Percentiles rank a stretch among this genome's conserved stretches.
These are phyloP conservation scores for Rhyacichthys aspro DNA, from an alignment of 2,797 vertebrate species.

Conservation along the genomic window DNA sequence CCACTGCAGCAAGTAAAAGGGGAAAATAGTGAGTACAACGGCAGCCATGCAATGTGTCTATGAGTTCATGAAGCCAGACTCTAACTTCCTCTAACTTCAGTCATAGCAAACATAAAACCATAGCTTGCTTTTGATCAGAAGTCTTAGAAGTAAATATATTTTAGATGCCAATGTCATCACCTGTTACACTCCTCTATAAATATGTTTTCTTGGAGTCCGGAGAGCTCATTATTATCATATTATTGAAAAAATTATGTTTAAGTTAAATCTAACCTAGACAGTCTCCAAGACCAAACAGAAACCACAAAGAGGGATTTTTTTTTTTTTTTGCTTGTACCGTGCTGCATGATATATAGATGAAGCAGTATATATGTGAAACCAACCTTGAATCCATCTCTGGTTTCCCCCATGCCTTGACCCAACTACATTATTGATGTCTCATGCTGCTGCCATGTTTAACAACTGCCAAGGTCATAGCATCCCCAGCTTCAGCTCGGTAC, in stretches of 20 bases:
- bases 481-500: conserved; percentile 25
- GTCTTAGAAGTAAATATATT: no score
- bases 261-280: no score
- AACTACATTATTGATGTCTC: conserved; percentile 61
- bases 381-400: conserved; percentile 27
- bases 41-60: no score
- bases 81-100: no score
- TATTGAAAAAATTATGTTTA: no score
- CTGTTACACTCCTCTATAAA: no score
- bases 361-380: conserved; percentile 22
- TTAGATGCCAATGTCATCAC: no score
- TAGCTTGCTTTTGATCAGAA: no score
- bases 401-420: conserved; percentile 44
- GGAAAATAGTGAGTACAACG: background rate
- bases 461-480: conserved; percentile 29
- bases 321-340: conserved; percentile 23
- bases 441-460: conserved; percentile 34
- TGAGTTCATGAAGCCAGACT: no score
- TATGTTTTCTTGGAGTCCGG: no score
- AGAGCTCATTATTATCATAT: no score
- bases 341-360: conserved; percentile 4
- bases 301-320: conserved; percentile 3
- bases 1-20: background rate
- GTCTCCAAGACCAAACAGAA: conserved; percentile 9
- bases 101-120: no score